Evolutionary conservation across 2,113 vertebrate genomes (phyloP), one percentile per base, ranked within the genome.

Genomic region (Recurvirostra avosetta): DNA sequence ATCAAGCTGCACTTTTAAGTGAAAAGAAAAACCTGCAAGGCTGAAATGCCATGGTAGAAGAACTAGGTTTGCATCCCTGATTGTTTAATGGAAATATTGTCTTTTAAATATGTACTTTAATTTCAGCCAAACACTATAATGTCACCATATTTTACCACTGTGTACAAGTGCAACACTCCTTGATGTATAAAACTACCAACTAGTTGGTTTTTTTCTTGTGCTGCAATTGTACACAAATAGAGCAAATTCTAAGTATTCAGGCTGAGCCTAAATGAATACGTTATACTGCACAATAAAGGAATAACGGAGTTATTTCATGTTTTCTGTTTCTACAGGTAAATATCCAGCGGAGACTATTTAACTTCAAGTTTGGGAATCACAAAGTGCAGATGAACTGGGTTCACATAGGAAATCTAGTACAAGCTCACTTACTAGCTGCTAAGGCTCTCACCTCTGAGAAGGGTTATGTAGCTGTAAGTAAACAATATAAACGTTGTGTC

Each of bases 351-450:
- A 96, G 98, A 49, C 91, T 99, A 41, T 98, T 99, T 92, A 98
- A 97, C 78, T 99, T 99, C 97, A 98, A 97, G 29, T 99, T 99
- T 81, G 99, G 99, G 41, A 98, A 99, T 97, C 97, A 96, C 26
- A 79, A 87, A 65, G 97, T 98, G 19, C 96, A 84, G 94, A 99
- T 99, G 98, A 99, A 99, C 98, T 99, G 99, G 99, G 98, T 99
- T 8, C 99, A 99, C 2, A 97, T 99, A 22, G 96, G 95, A 73
- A 99, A 99, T 86, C 97, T 99, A 90, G 98, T 99, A 27, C 96
- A 98, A 97, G 99, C 99, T 11, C 99, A 99, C 58, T 67, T 97
- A 45, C 96, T 99, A 85, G 99, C 99, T 2, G 98, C 99, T 0
- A 98, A 99, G 78, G 99, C 98, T 10, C 98, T 99, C 75, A 98